phyloP scores from a whole-genome alignment of 1,140 invertebrate genomes.

The Calliphora vicina region DNA sequence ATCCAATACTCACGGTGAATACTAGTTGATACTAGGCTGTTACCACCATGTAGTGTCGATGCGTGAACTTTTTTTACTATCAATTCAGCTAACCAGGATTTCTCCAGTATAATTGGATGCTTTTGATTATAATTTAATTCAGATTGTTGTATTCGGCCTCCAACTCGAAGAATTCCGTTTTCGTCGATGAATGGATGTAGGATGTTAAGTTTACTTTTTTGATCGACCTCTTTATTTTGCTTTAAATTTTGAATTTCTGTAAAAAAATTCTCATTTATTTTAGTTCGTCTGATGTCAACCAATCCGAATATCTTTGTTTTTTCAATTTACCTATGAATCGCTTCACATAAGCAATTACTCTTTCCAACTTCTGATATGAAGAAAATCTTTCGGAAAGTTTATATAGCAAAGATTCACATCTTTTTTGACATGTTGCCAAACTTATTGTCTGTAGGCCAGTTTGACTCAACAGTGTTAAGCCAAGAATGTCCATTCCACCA shows the following conservation, averaged over 20 bases:
- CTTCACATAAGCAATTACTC: too few relatives aligned
- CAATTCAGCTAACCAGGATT: background rate
- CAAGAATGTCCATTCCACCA: too few relatives aligned
- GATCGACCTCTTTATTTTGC: background rate
- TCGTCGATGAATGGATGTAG: constrained; percentile 44
- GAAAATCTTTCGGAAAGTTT: too few relatives aligned
- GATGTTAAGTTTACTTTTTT: background rate
- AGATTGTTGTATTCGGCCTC: constrained; percentile 42
- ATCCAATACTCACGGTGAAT: constrained; percentile 31
- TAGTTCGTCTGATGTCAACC: background rate
- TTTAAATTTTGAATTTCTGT: background rate
- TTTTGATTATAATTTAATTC: constrained; percentile 14
- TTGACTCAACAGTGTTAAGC: too few relatives aligned
- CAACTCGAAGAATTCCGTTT: too few relatives aligned
- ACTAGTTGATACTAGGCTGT: background rate
- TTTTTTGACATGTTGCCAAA: too few relatives aligned
- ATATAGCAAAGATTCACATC: too few relatives aligned
- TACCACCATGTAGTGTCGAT: constrained; percentile 25
- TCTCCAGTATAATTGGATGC: background rate
- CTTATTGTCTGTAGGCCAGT: too few relatives aligned
- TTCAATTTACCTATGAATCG: too few relatives aligned
- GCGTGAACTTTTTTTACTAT: background rate
- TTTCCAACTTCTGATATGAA: too few relatives aligned
- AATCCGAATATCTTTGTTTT: too few relatives aligned
- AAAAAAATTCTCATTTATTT: background rate